A percentile compares a stretch with the other conserved stretches of the same genome.
Evolutionary conservation across 2,113 vertebrate species (phyloP).

Genomic region (Sciurus niger): DNA sequence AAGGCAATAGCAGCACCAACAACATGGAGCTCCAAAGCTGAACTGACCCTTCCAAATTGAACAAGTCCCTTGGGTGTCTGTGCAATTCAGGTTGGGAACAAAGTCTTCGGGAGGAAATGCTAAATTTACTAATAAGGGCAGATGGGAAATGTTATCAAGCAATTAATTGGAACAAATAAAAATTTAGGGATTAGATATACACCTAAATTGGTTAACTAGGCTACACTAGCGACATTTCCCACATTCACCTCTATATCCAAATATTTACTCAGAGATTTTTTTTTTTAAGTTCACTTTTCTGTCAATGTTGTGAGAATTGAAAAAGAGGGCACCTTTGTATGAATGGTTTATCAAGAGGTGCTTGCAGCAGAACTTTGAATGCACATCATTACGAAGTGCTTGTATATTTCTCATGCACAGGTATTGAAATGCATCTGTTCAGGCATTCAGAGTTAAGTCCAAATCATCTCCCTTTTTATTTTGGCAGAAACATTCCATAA

Average conservation of each 20-base stretch:
- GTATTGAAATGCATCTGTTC: not conserved
- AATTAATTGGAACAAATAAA: constrained; percentile 27
- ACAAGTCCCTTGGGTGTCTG: not conserved
- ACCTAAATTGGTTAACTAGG: not conserved
- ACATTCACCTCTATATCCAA: not conserved
- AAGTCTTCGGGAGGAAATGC: not conserved
- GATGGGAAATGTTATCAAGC: not conserved
- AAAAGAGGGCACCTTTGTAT: not conserved
- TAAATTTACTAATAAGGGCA: not conserved
- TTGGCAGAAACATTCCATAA: not conserved
- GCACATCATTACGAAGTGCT: not conserved
- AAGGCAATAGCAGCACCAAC: not conserved
- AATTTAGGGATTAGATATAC: not conserved
- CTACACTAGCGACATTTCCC: not conserved
- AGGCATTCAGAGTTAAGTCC: not conserved
- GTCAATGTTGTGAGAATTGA: not conserved
- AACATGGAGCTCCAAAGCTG: not conserved
- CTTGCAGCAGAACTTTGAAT: not conserved
- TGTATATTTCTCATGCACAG: no score
- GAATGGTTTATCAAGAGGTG: not conserved
- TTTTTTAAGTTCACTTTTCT: not conserved
- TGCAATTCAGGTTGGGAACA: not conserved
- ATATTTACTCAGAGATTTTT: not conserved
- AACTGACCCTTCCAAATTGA: no score
- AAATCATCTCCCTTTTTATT: not conserved